A percentile compares a stretch with the other conserved stretches of the same genome.
These are phyloP conservation scores for Dermochelys coriacea DNA, from an alignment of 2,797 vertebrate species.

Conservation along the genomic window DNA sequence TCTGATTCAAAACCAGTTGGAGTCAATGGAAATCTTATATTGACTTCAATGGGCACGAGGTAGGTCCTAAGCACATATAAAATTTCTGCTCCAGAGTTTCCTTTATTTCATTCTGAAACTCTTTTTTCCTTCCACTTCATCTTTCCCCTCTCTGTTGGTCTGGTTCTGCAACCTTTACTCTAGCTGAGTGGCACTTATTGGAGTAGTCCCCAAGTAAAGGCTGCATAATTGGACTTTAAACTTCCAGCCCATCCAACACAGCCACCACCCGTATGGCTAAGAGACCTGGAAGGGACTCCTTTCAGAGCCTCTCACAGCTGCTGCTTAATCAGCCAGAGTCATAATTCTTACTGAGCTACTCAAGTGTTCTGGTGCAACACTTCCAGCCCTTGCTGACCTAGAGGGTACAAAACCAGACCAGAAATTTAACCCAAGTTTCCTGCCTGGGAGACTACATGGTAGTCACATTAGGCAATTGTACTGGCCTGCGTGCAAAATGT, in stretches of 20 bases:
- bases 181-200: not conserved
- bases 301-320: not conserved
- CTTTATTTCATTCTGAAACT: not conserved
- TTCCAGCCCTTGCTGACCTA: not conserved
- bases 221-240: not conserved
- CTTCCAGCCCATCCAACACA: not conserved
- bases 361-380: not conserved
- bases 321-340: not conserved
- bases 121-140: not conserved
- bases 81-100: not conserved
- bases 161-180: not conserved
- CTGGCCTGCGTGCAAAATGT: not conserved
- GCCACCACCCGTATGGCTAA: not conserved
- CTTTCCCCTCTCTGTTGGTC: not conserved
- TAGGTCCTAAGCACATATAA: not conserved
- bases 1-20: constrained; percentile 3
- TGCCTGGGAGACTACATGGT: not conserved
- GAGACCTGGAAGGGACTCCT: not conserved
- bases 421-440: not conserved
- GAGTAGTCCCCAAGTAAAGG: not conserved
- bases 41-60: not conserved
- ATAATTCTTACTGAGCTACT: not conserved
- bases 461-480: not conserved
- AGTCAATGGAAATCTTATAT: not conserved
- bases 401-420: not conserved